Percentiles rank a stretch among this genome's conserved stretches.
These are phyloP conservation scores for Trematocara unimaculatum DNA, from an alignment of 2,113 vertebrate genomes.

Conservation along the genomic window DNA sequence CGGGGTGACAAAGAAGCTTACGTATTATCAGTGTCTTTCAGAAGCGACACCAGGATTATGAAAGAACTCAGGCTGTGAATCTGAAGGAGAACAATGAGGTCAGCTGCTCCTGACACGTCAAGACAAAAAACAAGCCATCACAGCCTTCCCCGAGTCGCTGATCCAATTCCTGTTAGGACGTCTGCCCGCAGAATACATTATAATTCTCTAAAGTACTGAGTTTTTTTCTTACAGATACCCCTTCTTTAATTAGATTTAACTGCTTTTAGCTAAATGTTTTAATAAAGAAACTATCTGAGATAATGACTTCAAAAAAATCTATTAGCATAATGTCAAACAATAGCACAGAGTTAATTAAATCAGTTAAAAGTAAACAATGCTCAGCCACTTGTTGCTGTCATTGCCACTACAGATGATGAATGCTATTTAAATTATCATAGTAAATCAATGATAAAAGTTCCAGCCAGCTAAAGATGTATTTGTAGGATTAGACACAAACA, in stretches of 20 bases:
- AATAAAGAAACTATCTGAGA: neutral
- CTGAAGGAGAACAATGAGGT: constrained; percentile 65
- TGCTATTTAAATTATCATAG: neutral
- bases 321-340: constrained; percentile 20
- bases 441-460: neutral
- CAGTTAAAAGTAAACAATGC: constrained; percentile 26
- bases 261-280: neutral
- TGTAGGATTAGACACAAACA: neutral
- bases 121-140: constrained; percentile 56
- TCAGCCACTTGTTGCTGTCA: constrained; percentile 25
- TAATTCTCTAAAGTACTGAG: neutral
- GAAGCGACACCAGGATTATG: constrained; percentile 31
- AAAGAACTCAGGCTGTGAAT: constrained; percentile 48
- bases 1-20: constrained; percentile 26
- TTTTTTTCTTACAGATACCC: neutral
- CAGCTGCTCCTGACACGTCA: constrained; percentile 70
- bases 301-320: neutral
- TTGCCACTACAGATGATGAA: neutral
- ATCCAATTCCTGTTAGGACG: constrained; percentile 11
- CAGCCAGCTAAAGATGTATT: neutral
- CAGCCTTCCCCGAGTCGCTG: constrained; percentile 13
- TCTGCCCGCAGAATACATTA: constrained; percentile 25
- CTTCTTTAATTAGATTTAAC: neutral
- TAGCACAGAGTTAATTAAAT: constrained; percentile 25
- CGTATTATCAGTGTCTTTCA: constrained; percentile 38